Percentiles rank a stretch among this genome's conserved stretches.
phyloP scores from a whole-genome alignment of 1,140 invertebrate species.

The Oscheius sp. region DNA sequence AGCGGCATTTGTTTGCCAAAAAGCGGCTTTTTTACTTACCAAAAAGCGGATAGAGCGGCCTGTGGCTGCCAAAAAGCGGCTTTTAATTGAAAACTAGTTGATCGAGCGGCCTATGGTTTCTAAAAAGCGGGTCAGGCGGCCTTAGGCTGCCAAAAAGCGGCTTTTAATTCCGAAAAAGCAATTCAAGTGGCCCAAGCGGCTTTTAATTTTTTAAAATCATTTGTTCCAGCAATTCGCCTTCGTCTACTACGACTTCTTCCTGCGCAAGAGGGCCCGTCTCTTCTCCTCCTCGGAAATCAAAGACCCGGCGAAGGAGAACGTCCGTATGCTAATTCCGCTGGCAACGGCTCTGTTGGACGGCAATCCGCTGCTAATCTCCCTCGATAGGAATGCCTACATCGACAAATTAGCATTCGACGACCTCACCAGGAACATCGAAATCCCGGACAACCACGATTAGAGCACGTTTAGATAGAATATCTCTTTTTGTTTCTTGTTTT shows the following conservation, averaged over 20 bases:
- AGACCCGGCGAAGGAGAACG: constrained; percentile 29
- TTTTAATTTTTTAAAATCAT: background rate
- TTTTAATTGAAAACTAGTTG: too few species aligned
- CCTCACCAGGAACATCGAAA: constrained; percentile 43
- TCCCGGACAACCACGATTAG: constrained; percentile 21
- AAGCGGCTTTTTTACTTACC: too few species aligned
- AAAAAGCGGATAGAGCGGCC: too few species aligned
- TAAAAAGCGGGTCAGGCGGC: too few species aligned
- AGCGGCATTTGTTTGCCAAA: too few species aligned
- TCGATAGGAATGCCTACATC: constrained; percentile 46
- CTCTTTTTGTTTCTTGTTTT: background rate
- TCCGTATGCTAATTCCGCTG: constrained; percentile 48
- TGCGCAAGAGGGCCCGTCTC: constrained; percentile 48
- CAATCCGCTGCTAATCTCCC: constrained; percentile 49
- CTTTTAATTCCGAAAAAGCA: too few species aligned
- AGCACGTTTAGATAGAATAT: background rate
- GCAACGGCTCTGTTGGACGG: constrained; percentile 51
- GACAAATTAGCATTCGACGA: constrained; percentile 47
- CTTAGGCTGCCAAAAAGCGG: too few species aligned
- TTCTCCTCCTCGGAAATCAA: constrained; percentile 47
- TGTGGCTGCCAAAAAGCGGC: too few species aligned
- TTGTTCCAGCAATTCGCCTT: constrained; percentile 46
- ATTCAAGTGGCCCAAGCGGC: too few species aligned
- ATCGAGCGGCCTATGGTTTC: too few species aligned
- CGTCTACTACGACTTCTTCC: constrained; percentile 55